Evolutionary conservation across 2,888 invertebrate species (phyloP).

Genomic region (Napeogenes inachia): DNA sequence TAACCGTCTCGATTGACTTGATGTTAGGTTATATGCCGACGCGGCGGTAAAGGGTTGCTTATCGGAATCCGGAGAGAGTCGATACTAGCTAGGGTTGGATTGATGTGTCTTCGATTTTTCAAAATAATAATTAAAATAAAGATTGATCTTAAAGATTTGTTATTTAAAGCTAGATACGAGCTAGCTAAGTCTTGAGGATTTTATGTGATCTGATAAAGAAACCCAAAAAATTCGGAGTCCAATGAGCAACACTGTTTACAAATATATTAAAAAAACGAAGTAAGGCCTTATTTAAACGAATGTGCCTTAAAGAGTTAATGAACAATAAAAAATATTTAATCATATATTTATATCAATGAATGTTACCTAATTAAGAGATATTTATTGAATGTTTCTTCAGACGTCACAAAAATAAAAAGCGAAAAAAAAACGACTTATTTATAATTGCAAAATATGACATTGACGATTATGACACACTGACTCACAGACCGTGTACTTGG

Average conservation of each 20-base stretch:
- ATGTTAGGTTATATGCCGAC: too few relatives aligned
- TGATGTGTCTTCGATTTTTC: too few relatives aligned
- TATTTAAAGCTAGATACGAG: background rate
- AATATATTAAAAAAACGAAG: conserved; percentile 9
- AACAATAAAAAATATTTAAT: conserved; percentile 33
- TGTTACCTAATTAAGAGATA: conserved; percentile 36
- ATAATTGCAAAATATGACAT: conserved; percentile 12
- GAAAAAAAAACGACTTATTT: conserved; percentile 15
- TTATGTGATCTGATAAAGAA: background rate
- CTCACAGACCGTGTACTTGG: background rate
- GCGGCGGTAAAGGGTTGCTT: too few relatives aligned
- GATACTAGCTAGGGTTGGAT: too few relatives aligned
- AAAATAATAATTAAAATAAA: too few relatives aligned
- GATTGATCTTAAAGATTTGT: background rate
- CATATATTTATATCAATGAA: conserved; percentile 33
- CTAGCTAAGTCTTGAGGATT: background rate
- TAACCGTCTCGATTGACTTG: too few relatives aligned
- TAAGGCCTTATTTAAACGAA: conserved; percentile 26
- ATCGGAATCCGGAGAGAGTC: too few relatives aligned
- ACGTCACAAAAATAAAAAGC: conserved; percentile 36
- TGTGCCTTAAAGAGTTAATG: conserved; percentile 35
- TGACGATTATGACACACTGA: background rate
- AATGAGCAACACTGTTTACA: background rate
- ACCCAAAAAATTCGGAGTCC: background rate
- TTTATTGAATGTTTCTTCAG: conserved; percentile 38